Evolutionary conservation across 2,113 vertebrate species (phyloP), one percentile per base, ranked within the genome.

Genomic region (Alexandromys fortis): DNA sequence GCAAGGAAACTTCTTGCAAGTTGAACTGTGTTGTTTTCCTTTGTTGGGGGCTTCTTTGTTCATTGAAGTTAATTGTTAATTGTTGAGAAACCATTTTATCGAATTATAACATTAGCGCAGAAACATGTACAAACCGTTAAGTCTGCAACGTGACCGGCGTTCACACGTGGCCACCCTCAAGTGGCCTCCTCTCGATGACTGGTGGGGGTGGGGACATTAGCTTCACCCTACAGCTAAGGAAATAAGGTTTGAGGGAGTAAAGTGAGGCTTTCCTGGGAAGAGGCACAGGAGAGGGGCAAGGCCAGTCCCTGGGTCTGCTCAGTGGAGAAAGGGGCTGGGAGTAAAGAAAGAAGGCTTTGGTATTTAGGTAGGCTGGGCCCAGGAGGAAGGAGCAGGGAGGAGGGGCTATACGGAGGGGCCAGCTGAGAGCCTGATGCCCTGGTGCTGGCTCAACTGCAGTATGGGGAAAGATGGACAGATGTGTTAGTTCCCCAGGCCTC

Each of bases 141-240:
- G 14, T 1, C 17, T 45, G 76, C 61, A 19, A 1, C 0, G 8
- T 45, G 82, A 81, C 13, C 6, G 3, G 8, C 1, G 0, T 2
- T 11, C 8, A 22, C 47, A 17, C 0, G 9, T 9, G 90, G 38
- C 42, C 47, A 26, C 24, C 8, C 30, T 4, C 0, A 1, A 17
- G 82, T 6, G 3, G 19, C 38, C 63, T 68, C 33, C 45, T 35
- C 17, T 35, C 12, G 70, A 30, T 21, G 7, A 0, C 0, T 12
- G 12, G n/a, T 49, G 19, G 75, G 45, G 67, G 21, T 0, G 0
- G 2, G 73, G 47, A 8, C 61, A 3, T 75, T 42, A n/a, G 19
- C 42, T 49, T 13, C 13, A 1, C 49, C 22, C 24, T 65, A 45
- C 35, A 13, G 14, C 55, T 67, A 17, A 90, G 42, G 75, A 49